Percentiles rank a stretch among this genome's conserved stretches.
These are phyloP conservation scores for Hippopotamyrus pictus DNA, from an alignment of 2,797 vertebrate genomes.

Conservation along the genomic window DNA sequence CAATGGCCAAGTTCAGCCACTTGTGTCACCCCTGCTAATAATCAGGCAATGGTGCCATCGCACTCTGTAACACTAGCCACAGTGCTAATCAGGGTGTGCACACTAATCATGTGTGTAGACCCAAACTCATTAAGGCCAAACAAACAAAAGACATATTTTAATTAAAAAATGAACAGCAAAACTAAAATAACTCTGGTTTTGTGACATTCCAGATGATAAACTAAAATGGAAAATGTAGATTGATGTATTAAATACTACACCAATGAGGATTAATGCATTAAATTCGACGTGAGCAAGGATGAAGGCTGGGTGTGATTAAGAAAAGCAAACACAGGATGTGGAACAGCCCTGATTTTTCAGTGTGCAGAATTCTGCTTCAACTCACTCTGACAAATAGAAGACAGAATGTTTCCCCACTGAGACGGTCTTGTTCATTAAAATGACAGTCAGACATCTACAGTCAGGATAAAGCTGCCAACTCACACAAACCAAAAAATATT, in stretches of 20 bases:
- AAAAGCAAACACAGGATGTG: background rate
- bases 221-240: background rate
- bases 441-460: background rate
- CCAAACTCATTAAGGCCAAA: background rate
- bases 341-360: background rate
- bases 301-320: background rate
- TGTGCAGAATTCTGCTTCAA: conserved; percentile 11
- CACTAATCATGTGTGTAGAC: background rate
- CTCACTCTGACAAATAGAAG: conserved; percentile 18
- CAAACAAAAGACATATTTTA: background rate
- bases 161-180: background rate
- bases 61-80: background rate
- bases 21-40: background rate
- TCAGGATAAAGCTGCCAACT: background rate
- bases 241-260: background rate
- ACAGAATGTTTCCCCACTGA: conserved; percentile 8
- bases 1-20: background rate
- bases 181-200: background rate
- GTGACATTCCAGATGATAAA: background rate
- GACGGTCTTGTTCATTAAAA: conserved; percentile 16
- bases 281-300: background rate
- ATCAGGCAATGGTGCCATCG: background rate
- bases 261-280: background rate
- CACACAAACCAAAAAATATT: background rate
- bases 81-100: background rate